Percentiles rank a stretch among this genome's conserved stretches.
Conservation (phyloP, 2,113 vertebrate genomes). For the Shinisaurus crocodilurus region DNA sequence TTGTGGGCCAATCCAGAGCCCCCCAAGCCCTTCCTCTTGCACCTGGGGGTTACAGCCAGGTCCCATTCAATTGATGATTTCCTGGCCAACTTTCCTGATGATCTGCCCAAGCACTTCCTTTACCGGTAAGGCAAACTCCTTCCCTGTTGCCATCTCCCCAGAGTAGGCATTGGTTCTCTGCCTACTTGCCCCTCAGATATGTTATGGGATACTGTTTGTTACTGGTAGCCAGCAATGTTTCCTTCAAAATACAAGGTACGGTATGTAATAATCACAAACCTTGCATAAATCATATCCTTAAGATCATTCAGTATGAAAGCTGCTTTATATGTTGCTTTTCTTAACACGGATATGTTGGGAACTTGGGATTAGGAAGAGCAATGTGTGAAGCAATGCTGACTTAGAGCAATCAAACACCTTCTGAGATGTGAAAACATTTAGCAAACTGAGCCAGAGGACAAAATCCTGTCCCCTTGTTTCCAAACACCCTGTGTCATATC, state of each 20-base stretch:
- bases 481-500: neutral
- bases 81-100: constrained; percentile 74
- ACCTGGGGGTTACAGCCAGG: constrained; percentile 83
- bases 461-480: neutral
- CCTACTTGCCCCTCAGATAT: neutral
- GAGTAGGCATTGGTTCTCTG: neutral
- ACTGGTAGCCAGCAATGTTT: neutral
- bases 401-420: neutral
- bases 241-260: neutral
- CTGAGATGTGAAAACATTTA: neutral
- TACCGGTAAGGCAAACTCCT: constrained; percentile 70
- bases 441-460: neutral
- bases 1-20: constrained; percentile 74
- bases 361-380: neutral
- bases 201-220: neutral
- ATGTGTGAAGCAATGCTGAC: neutral
- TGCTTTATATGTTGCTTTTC: neutral
- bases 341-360: neutral
- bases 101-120: constrained; percentile 77
- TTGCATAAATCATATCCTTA: neutral
- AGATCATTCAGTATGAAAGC: neutral
- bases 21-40: constrained; percentile 80
- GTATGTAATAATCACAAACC: neutral
- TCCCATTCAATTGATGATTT: constrained; percentile 81
- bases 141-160: neutral